Conservation (phyloP, 2,888 invertebrate species). For the Polydrusus cervinus region DNA sequence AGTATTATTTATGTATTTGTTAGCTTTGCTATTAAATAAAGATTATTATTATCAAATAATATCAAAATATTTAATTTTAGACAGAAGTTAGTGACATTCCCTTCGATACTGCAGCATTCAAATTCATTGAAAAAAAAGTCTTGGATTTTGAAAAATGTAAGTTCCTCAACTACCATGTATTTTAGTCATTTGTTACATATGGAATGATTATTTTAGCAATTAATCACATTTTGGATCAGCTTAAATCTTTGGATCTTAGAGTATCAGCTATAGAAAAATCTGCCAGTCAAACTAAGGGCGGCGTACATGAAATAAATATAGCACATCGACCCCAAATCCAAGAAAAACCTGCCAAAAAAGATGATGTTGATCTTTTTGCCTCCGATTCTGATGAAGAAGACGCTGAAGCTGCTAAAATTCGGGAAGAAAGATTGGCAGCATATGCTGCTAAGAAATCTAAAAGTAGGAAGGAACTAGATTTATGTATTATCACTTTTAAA, state of each 20-base stretch:
- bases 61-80: constrained; percentile 23
- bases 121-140: constrained; percentile 66
- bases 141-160: constrained; percentile 64
- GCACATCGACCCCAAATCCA: constrained; percentile 46
- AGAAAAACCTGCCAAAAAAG: constrained; percentile 32
- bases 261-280: constrained; percentile 62
- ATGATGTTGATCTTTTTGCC: constrained; percentile 85
- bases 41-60: too few relatives aligned
- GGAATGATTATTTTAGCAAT: constrained; percentile 62
- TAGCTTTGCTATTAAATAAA: too few relatives aligned
- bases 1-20: too few relatives aligned
- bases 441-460: constrained; percentile 94
- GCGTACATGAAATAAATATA: constrained; percentile 60
- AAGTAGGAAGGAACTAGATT: constrained; percentile 73
- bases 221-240: constrained; percentile 57
- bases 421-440: constrained; percentile 89
- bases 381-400: constrained; percentile 88
- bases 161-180: neutral
- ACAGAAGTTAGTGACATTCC: constrained; percentile 42
- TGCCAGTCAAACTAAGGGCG: constrained; percentile 53
- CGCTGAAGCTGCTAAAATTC: constrained; percentile 83
- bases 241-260: constrained; percentile 59
- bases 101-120: constrained; percentile 63
- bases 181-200: too few relatives aligned
- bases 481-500: too few relatives aligned